phyloP scores from a whole-genome alignment of 2,888 invertebrate genomes.

The Drosophila meridiana region DNA sequence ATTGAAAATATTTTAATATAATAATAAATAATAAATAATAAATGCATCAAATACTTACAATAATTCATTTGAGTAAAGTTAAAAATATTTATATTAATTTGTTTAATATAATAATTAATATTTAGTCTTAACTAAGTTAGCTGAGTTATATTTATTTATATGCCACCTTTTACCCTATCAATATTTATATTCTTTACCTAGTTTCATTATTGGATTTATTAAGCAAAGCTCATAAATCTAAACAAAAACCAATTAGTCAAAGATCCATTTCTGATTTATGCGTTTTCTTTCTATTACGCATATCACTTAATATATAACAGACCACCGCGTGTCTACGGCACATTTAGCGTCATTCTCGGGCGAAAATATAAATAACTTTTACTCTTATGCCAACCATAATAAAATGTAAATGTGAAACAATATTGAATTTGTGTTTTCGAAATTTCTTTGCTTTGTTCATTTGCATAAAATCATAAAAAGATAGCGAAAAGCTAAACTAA shows the following conservation, averaged over 20 bases:
- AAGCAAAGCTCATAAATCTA: constrained; percentile 38
- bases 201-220: constrained; percentile 27
- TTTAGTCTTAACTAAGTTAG: no score
- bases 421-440: constrained; percentile 47
- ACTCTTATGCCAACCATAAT: constrained; percentile 63
- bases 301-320: constrained; percentile 18
- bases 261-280: constrained; percentile 22
- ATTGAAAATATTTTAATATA: no score
- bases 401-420: constrained; percentile 55
- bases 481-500: constrained; percentile 28
- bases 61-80: background rate
- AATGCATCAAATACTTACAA: background rate
- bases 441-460: constrained; percentile 58
- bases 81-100: no score
- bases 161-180: background rate
- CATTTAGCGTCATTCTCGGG: constrained; percentile 7
- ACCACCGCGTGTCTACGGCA: background rate
- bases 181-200: constrained; percentile 13
- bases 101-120: no score
- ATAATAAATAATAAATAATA: no score
- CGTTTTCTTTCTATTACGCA: background rate
- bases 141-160: background rate
- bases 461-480: constrained; percentile 48
- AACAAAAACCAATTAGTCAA: background rate
- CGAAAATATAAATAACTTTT: constrained; percentile 71